Conservation (phyloP, 2,113 vertebrate species). For the Pristiophorus japonicus region DNA sequence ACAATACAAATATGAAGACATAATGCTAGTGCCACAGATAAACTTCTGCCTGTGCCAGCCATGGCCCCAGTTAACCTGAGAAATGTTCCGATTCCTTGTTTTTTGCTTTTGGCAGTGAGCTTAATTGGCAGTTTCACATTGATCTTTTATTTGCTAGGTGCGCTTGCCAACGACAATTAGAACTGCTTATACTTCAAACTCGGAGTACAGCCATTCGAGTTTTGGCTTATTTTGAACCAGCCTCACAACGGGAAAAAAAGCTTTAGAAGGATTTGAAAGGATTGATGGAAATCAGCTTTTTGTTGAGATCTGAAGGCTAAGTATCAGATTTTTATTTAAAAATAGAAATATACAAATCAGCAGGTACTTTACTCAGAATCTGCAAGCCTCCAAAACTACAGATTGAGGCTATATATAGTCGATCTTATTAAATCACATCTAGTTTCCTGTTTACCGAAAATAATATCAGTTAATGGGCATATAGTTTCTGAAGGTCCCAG, state of each 20-base stretch:
- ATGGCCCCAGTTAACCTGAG: constrained; percentile 57
- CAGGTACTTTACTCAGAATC: neutral
- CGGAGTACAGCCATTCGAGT: constrained; percentile 51
- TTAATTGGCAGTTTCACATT: constrained; percentile 64
- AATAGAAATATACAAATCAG: constrained; percentile 45
- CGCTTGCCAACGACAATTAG: constrained; percentile 48
- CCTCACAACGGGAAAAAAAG: constrained; percentile 49
- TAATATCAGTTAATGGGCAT: neutral
- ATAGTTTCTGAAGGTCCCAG: neutral
- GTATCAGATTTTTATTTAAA: constrained; percentile 46
- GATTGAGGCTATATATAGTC: neutral
- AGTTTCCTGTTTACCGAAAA: neutral
- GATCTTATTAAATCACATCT: neutral
- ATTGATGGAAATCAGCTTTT: constrained; percentile 41
- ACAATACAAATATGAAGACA: neutral
- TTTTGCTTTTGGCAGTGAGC: constrained; percentile 47
- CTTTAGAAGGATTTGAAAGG: constrained; percentile 43
- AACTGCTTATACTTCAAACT: constrained; percentile 54
- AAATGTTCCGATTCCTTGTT: constrained; percentile 47
- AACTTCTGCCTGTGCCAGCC: constrained; percentile 49
- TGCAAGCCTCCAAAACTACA: neutral
- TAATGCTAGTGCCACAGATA: neutral
- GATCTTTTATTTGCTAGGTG: constrained; percentile 59
- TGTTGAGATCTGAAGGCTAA: constrained; percentile 45
- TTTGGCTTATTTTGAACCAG: constrained; percentile 45